A percentile compares a stretch with the other conserved stretches of the same genome.
phyloP scores from a whole-genome alignment of 2,888 invertebrate species.

The Alloplasta piceator region DNA sequence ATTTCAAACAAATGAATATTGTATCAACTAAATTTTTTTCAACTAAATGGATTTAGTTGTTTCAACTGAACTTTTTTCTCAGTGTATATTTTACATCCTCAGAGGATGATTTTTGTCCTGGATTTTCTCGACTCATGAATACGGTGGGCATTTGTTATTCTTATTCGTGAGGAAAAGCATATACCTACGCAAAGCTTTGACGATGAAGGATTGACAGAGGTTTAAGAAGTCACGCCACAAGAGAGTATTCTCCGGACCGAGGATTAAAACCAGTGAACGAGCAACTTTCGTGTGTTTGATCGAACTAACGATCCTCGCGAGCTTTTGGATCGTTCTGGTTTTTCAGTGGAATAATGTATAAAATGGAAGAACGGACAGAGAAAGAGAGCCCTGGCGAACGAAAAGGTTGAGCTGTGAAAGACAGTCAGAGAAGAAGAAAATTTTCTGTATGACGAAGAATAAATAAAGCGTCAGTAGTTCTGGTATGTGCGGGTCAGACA shows the following conservation, averaged over 20 bases:
- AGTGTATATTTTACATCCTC: too few species aligned
- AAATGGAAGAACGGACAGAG: too few species aligned
- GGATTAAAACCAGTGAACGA: slow-evolving; percentile 52
- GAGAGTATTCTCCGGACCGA: slow-evolving; percentile 28
- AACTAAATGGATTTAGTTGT: too few species aligned
- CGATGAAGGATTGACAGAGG: slow-evolving; percentile 22
- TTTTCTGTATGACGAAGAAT: slow-evolving; percentile 27
- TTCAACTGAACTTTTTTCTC: too few species aligned
- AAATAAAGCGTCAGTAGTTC: slow-evolving; percentile 45
- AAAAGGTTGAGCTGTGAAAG: slow-evolving; percentile 23
- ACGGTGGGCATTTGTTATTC: too few species aligned
- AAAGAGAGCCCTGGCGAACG: slow-evolving; percentile 4
- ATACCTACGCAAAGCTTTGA: neutral
- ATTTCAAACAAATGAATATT: too few species aligned
- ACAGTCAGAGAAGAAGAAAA: slow-evolving; percentile 35
- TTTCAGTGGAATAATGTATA: slow-evolving; percentile 4
- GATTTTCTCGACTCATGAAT: too few species aligned
- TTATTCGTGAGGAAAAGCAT: slow-evolving; percentile 31
- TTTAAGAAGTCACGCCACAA: neutral
- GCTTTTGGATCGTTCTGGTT: neutral
- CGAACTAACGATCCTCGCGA: slow-evolving; percentile 64
- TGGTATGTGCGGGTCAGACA: slow-evolving; percentile 40
- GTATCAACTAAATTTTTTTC: too few species aligned
- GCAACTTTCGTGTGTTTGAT: slow-evolving; percentile 64
- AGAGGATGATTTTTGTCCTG: too few species aligned